phyloP scores from a whole-genome alignment of 2,113 vertebrate species.

The Nymphicus hollandicus region DNA sequence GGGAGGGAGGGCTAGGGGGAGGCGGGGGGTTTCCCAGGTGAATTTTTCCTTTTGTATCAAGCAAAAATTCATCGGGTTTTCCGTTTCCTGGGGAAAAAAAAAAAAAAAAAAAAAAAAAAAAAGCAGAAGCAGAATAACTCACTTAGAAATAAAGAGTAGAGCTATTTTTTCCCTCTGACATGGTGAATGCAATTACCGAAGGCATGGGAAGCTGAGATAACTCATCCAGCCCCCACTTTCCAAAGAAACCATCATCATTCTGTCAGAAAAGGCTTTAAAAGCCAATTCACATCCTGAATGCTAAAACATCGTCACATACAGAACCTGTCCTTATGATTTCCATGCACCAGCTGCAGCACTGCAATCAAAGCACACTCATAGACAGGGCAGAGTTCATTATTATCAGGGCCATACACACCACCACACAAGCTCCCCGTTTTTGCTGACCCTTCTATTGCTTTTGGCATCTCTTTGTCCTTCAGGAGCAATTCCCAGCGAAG shows the following conservation, averaged over 20 bases:
- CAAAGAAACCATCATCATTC: conserved; percentile 29
- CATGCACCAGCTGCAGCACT: not conserved
- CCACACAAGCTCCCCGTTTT: not conserved
- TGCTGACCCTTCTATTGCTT: not conserved
- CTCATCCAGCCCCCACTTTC: not conserved
- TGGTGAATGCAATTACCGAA: conserved; percentile 28
- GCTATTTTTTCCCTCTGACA: conserved; percentile 6
- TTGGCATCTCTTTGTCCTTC: not conserved
- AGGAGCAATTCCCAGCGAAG: not conserved
- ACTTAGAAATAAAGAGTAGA: not conserved
- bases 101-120: not conserved
- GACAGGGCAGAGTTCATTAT: not conserved
- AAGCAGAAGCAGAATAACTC: not conserved
- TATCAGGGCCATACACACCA: not conserved
- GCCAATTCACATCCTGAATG: not conserved
- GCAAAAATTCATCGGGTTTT: conserved; percentile 37
- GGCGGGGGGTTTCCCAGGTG: not conserved
- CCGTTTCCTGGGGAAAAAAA: not conserved
- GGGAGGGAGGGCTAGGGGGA: no score
- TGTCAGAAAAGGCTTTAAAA: conserved; percentile 40
- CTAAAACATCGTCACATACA: not conserved
- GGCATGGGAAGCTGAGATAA: conserved; percentile 29
- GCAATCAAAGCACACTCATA: not conserved
- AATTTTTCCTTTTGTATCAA: not conserved
- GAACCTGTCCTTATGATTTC: not conserved